phyloP scores from a whole-genome alignment of 2,888 invertebrate genomes.

The Eugnorisma glareosa region DNA sequence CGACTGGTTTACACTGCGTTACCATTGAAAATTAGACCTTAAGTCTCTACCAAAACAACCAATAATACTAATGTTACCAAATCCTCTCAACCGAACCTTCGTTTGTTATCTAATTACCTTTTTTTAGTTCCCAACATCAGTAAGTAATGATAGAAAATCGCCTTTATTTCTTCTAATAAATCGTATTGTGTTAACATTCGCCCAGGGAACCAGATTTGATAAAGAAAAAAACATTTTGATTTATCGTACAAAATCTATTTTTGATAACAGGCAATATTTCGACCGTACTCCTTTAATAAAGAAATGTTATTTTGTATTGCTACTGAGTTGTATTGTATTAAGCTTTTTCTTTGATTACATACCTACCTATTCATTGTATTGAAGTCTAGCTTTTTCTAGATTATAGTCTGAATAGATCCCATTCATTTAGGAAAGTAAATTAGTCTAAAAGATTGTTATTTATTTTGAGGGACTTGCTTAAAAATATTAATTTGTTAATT shows the following conservation, averaged over 20 bases:
- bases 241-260: constrained; percentile 42
- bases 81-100: constrained; percentile 6
- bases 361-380: constrained; percentile 12
- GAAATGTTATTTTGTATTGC: constrained; percentile 28
- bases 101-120: constrained; percentile 4
- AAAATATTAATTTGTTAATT: background rate
- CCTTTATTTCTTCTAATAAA: constrained; percentile 32
- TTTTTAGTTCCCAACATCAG: background rate
- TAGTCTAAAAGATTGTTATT: background rate
- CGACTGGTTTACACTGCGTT: background rate
- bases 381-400: constrained; percentile 15
- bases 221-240: constrained; percentile 33
- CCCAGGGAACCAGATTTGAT: background rate
- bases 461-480: background rate
- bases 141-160: constrained; percentile 33
- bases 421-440: background rate
- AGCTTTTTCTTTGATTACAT: background rate
- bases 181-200: constrained; percentile 37
- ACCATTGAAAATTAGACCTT: background rate
- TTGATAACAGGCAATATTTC: constrained; percentile 30
- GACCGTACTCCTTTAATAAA: constrained; percentile 16
- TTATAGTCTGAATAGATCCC: background rate
- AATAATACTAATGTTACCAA: background rate
- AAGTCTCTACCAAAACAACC: background rate
- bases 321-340: background rate